Base-by-base conservation (phyloP, 2,113 vertebrate genomes). In the Aptenodytes patagonicus region DNA sequence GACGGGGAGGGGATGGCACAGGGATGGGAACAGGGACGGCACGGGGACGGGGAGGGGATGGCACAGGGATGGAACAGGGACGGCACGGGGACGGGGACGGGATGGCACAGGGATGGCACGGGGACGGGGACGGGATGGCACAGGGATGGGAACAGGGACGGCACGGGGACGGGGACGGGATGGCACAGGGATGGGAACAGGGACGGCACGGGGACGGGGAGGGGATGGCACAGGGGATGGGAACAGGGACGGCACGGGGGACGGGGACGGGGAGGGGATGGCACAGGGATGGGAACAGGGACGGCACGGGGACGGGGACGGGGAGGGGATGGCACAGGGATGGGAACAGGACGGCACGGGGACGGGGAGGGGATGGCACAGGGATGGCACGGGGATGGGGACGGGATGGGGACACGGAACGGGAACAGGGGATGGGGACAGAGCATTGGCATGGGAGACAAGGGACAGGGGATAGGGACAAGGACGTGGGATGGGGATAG, bases 61-160 rank as follows among this genome's bases (percentile, higher is more conserved):
- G n/a, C n/a, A n/a, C n/a, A n/a, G n/a, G n/a, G n/a, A n/a, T n/a
- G 99, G 99, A 92, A 98, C 99, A 13, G 98, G 99, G 99, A 98
- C 98, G 46, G 72, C 40, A 21, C 49, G 1, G 15, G 36, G 22
- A 31, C 24, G 40, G 69, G 47, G 36, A n/a, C n/a, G n/a, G n/a
- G n/a, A n/a, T n/a, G 46, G 44, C 11, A 7, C 4, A 3, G 24
- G 66, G 24, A 28, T 2, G 31, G 29, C 42, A 28, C 22, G 49
- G 69, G 47, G 46, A 9, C 17, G 46, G 62, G 38, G 16, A 51
- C 36, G 36, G 36, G 36, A 36, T 36, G 36, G 36, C 36, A 36
- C 36, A 36, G 36, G 36, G 36, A 36, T 36, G 36, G 46, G 44
- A 16, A 7, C 4, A 3, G 24, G 66, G 24, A 28, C 3, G 31